phyloP scores from a whole-genome alignment of 2,797 vertebrate species.

The Hypotaenidia okinawae region DNA sequence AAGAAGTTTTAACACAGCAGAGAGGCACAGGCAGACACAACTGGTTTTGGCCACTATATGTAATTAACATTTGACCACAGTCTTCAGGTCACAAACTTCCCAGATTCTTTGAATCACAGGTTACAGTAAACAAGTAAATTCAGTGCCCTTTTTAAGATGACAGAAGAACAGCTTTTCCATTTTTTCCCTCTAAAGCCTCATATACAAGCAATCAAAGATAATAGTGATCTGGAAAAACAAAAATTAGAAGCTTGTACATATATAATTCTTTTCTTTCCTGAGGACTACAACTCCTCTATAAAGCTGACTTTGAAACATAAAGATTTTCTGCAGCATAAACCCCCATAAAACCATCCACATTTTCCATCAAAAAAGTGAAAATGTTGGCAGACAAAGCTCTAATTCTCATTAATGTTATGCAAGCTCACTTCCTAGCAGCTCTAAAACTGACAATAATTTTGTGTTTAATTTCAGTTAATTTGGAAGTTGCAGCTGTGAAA shows the following conservation, averaged over 20 bases:
- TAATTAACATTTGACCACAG: not conserved
- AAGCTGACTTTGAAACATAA: not conserved
- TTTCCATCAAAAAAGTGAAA: not conserved
- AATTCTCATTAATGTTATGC: not conserved
- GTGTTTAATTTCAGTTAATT: not conserved
- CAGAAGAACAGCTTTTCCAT: not conserved
- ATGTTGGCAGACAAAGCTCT: not conserved
- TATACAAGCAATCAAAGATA: not conserved
- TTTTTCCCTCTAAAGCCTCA: not conserved
- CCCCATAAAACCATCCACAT: not conserved
- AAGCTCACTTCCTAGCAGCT: not conserved
- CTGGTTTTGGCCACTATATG: not conserved
- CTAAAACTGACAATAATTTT: not conserved
- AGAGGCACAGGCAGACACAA: not conserved
- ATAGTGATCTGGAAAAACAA: not conserved
- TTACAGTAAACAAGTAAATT: not conserved
- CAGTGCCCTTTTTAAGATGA: not conserved
- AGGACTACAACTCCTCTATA: not conserved
- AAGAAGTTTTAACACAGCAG: not conserved
- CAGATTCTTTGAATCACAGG: constrained; percentile 8
- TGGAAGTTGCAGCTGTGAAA: not conserved
- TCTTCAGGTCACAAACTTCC: not conserved
- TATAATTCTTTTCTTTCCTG: not conserved
- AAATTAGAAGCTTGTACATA: not conserved
- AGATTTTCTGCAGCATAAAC: not conserved